Evolutionary conservation across 35 echinoderm and acorn worm species (phyloP).

Genomic region (Hemicentrotus pulcherrimus): DNA sequence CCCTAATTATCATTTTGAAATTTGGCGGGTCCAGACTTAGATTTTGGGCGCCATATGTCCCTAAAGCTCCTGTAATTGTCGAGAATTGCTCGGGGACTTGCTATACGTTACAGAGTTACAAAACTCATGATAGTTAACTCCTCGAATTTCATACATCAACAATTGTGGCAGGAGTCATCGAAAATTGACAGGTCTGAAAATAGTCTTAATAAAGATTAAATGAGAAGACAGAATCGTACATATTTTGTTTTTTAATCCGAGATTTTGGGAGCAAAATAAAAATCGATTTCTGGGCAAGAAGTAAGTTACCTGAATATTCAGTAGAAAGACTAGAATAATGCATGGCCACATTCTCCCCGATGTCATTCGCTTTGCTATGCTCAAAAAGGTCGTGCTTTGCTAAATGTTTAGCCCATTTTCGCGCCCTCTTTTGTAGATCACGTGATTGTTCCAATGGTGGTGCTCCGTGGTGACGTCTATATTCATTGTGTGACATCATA

Average conservation of each 20-base stretch:
- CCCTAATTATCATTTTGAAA: no score
- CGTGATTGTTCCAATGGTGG: slow-evolving; percentile 62
- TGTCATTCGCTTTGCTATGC: slow-evolving; percentile 76
- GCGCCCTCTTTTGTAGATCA: slow-evolving; percentile 63
- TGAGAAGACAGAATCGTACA: neutral
- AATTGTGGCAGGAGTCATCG: neutral
- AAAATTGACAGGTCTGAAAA: neutral
- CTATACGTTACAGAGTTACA: no score
- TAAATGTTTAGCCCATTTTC: slow-evolving; percentile 88
- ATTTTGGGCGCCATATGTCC: no score
- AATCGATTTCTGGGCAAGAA: neutral
- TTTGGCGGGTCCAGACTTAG: no score
- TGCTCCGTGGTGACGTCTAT: slow-evolving; percentile 73
- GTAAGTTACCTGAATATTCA: slow-evolving; percentile 76
- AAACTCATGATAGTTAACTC: no score
- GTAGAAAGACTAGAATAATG: slow-evolving; percentile 85
- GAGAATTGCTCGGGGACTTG: no score
- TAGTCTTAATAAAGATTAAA: neutral
- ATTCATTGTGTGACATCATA: slow-evolving; percentile 68
- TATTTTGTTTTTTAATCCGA: neutral
- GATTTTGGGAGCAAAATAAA: neutral
- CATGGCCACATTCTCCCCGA: slow-evolving; percentile 99
- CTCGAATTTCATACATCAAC: neutral
- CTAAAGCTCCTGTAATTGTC: no score
- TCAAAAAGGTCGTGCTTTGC: slow-evolving; percentile 90